A percentile compares a stretch with the other conserved stretches of the same genome.
Evolutionary conservation across 2,113 vertebrate genomes (phyloP).

Genomic region (Myanophis thanlyinensis): DNA sequence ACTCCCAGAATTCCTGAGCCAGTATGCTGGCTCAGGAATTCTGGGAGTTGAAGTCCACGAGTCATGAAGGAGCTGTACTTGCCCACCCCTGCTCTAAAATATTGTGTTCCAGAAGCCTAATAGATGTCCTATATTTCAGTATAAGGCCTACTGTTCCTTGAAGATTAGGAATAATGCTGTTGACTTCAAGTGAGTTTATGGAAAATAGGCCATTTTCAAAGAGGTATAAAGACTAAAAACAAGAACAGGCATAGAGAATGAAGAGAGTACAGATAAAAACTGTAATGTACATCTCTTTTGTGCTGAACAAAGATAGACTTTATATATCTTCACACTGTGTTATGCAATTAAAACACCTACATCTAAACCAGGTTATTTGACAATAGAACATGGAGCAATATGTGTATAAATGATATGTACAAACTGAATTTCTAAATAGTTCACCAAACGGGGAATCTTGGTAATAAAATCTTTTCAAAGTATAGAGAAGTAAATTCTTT

Average conservation of each 20-base stretch:
- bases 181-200: accelerated
- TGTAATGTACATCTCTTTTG: not conserved
- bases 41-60: too few relatives aligned
- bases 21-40: too few relatives aligned
- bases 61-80: too few relatives aligned
- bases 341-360: not conserved
- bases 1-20: too few relatives aligned
- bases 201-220: accelerated
- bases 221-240: not conserved
- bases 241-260: not conserved
- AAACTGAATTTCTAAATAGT: not conserved
- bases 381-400: not conserved
- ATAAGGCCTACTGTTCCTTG: not conserved
- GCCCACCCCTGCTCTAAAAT: too few relatives aligned
- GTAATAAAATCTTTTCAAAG: not conserved
- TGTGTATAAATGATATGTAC: not conserved
- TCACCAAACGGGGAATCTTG: not conserved
- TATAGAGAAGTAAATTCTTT: not conserved
- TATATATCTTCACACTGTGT: not conserved
- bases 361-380: not conserved
- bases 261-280: not conserved
- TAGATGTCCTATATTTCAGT: not conserved
- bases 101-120: accelerated
- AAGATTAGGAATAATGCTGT: not conserved
- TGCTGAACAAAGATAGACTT: not conserved